These are phyloP conservation scores for Oreotrochilus melanogaster DNA, from an alignment of 2,113 vertebrate genomes.

Conservation along the genomic window DNA sequence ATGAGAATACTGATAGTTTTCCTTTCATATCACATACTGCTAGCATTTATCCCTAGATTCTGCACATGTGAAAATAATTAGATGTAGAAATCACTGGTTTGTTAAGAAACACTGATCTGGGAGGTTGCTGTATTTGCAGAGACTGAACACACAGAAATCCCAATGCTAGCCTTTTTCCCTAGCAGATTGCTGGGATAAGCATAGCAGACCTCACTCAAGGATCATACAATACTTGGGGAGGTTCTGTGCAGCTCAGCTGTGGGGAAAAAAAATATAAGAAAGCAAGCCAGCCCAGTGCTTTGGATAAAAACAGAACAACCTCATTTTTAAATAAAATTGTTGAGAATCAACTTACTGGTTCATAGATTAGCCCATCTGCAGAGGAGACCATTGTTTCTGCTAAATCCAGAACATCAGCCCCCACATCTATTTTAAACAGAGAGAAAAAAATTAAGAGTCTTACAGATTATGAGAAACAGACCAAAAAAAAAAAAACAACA, in stretches of 20 bases:
- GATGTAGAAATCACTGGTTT: neutral
- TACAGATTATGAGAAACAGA: neutral
- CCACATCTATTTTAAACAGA: constrained; percentile 84
- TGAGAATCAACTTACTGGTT: constrained; percentile 86
- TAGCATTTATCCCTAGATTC: neutral
- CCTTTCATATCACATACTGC: neutral
- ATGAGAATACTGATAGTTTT: neutral
- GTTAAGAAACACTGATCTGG: neutral
- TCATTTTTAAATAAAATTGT: neutral
- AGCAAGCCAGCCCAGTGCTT: neutral
- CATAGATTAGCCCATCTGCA: constrained; percentile 92
- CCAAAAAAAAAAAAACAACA: neutral
- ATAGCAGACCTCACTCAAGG: neutral
- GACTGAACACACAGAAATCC: neutral
- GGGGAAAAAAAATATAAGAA: neutral
- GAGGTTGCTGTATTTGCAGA: neutral
- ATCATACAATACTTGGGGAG: neutral
- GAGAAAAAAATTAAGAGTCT: neutral
- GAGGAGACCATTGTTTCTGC: constrained; percentile 96
- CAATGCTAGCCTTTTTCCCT: neutral
- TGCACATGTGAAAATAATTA: neutral
- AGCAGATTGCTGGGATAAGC: neutral
- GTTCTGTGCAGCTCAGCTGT: neutral
- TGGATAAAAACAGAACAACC: neutral
- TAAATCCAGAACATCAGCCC: constrained; percentile 95